phyloP scores from a whole-genome alignment of 2,113 vertebrate genomes.

The Macroglossus sobrinus region DNA sequence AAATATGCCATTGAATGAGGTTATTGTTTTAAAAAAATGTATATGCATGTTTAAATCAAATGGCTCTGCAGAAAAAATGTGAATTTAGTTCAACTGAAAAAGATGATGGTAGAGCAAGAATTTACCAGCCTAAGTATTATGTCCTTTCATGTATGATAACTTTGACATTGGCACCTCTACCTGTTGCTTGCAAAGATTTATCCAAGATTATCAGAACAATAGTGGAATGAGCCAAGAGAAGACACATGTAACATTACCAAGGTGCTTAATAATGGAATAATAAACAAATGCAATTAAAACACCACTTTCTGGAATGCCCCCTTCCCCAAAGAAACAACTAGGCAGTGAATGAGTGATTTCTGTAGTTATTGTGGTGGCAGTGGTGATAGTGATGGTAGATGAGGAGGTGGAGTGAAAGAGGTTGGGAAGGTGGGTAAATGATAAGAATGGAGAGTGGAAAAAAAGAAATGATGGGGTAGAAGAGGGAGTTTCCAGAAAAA shows the following conservation, averaged over 20 bases:
- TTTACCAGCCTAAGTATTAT: slow-evolving; percentile 89
- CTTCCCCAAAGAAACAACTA: no score
- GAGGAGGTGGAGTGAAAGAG: slow-evolving; percentile 62
- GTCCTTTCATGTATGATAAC: slow-evolving; percentile 79
- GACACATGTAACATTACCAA: slow-evolving; percentile 89
- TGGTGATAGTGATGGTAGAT: slow-evolving; percentile 62
- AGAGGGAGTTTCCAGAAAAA: slow-evolving; percentile 29
- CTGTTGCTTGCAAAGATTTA: slow-evolving; percentile 89
- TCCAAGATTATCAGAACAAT: slow-evolving; percentile 89
- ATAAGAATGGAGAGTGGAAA: slow-evolving; percentile 4
- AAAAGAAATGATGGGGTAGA: neutral
- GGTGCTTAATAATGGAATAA: slow-evolving; percentile 87
- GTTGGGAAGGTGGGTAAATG: slow-evolving; percentile 48
- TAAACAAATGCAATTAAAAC: slow-evolving; percentile 83
- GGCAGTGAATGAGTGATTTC: no score
- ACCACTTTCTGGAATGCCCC: no score
- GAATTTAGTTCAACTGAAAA: neutral
- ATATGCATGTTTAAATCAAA: neutral
- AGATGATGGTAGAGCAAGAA: slow-evolving; percentile 85
- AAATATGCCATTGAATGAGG: neutral
- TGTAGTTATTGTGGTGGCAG: no score
- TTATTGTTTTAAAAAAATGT: neutral
- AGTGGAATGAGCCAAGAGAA: slow-evolving; percentile 87
- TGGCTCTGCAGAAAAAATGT: neutral
- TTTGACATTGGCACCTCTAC: slow-evolving; percentile 83